Base-by-base conservation (phyloP, 2,113 vertebrate genomes). In the Callipepla californica region DNA sequence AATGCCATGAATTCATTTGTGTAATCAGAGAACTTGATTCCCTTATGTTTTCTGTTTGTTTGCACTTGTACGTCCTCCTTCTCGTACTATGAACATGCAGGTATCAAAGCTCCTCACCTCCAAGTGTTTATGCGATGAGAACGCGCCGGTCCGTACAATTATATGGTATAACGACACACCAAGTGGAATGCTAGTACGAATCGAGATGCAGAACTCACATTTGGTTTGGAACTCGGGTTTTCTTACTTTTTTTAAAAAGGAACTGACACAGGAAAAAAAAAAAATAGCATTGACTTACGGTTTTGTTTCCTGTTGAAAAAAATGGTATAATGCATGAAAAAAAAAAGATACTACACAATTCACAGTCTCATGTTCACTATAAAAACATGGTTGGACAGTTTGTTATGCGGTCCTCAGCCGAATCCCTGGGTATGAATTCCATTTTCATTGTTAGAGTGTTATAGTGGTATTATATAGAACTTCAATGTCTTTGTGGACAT, bases 1-100 rank as follows among this genome's bases (percentile, higher is more conserved):
- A 99, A 99, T 55, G 98, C 98, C 96, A 99, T 99, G 98, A 99
- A 99, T 98, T 99, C 99, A 26, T 99, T 99, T 96, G 99, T 99
- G 97, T 99, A 98, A 97, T 89, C 80, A 73, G 48, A 73, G 90
- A 97, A 95, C 91, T 97, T 2, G 18, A 81, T 90, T 80, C 95
- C 96, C 80, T 78, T 91, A 67, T 95, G 67, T 92, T 89, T 95
- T 94, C 96, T 59, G 63, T 97, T 96, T 91, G 80, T 96, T 93
- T 83, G 96, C 95, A 96, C 88, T 96, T 96, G 94, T 92, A 79
- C 85, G 14, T 95, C 96, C 51, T 89, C 75, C 93, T 91, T 87
- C 96, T 97, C 93, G 78, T 95, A 76, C 91, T 94, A 68, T 90
- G 93, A 95, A 96, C 95, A 95, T 65, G 45, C 92, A 96, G 82